A percentile compares a stretch with the other conserved stretches of the same genome.
These are phyloP conservation scores for Benitochromis conjunctus DNA, from an alignment of 2,113 vertebrate genomes.

Conservation along the genomic window DNA sequence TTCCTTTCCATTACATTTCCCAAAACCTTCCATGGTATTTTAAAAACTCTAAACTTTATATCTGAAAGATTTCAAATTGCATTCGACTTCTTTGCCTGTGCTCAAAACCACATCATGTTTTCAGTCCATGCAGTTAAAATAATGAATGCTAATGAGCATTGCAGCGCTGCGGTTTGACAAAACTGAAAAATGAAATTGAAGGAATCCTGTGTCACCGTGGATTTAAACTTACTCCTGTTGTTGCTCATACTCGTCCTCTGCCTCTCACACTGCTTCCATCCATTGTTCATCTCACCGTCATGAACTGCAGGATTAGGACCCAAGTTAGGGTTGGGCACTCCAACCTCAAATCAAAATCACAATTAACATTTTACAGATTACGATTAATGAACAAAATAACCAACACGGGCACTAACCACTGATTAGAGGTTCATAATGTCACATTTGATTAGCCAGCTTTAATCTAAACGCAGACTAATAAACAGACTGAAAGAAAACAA, in stretches of 20 bases:
- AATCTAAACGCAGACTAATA: neutral
- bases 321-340: neutral
- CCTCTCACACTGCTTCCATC: neutral
- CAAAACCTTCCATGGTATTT: neutral
- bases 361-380: neutral
- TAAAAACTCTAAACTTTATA: neutral
- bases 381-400: neutral
- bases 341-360: neutral
- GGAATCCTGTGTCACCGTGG: neutral
- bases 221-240: neutral
- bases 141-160: neutral
- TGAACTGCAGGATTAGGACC: neutral
- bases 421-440: neutral
- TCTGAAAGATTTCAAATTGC: neutral
- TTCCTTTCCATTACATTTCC: neutral
- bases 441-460: too few relatives aligned
- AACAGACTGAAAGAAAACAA: neutral
- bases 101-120: neutral
- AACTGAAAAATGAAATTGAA: neutral
- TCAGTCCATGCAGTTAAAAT: neutral
- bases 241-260: neutral
- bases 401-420: neutral
- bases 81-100: neutral
- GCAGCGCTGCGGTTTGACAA: rapidly evolving
- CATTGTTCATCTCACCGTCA: neutral